These are phyloP conservation scores for Heteractis magnifica DNA, from an alignment of 92 coral and sea anemone genomes.

Conservation along the genomic window DNA sequence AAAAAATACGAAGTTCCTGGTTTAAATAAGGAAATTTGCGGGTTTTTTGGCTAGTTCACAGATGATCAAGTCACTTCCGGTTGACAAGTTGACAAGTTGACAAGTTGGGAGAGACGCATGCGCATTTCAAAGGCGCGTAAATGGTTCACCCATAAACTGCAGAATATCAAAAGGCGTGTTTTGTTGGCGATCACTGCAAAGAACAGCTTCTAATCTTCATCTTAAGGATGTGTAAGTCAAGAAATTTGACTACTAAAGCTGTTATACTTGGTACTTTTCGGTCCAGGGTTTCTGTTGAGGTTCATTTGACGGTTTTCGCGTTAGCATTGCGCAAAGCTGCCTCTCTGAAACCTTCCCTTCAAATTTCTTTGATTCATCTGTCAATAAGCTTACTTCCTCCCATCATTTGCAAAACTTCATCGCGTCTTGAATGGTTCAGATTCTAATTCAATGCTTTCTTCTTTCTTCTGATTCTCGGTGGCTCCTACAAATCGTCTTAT, in stretches of 20 bases:
- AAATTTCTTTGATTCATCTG: conserved; percentile 15
- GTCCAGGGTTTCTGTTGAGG: neutral
- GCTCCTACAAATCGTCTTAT: conserved; percentile 7
- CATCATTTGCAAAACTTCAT: neutral
- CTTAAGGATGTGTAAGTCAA: conserved; percentile 58
- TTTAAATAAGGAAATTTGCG: conserved; percentile 26
- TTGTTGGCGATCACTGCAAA: conserved; percentile 35
- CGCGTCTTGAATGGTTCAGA: neutral
- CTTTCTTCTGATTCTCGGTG: conserved; percentile 5
- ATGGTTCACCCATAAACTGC: conserved; percentile 37
- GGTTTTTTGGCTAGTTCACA: conserved; percentile 21
- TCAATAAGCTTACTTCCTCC: conserved; percentile 23
- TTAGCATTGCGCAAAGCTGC: conserved; percentile 39
- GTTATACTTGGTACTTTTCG: neutral
- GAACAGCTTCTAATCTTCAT: conserved; percentile 43
- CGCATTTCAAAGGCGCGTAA: conserved; percentile 62
- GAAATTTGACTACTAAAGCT: conserved; percentile 9
- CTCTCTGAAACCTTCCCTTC: conserved; percentile 7
- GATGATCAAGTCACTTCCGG: conserved; percentile 60
- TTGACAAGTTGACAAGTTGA: conserved; percentile 35
- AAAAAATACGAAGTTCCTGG: conserved; percentile 19
- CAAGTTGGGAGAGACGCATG: conserved; percentile 45
- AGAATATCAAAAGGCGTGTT: conserved; percentile 60
- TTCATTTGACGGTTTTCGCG: conserved; percentile 15
- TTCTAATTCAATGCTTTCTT: conserved; percentile 12